Evolutionary conservation across 2,888 invertebrate species (phyloP).

Genomic region (Torymus tubicola): DNA sequence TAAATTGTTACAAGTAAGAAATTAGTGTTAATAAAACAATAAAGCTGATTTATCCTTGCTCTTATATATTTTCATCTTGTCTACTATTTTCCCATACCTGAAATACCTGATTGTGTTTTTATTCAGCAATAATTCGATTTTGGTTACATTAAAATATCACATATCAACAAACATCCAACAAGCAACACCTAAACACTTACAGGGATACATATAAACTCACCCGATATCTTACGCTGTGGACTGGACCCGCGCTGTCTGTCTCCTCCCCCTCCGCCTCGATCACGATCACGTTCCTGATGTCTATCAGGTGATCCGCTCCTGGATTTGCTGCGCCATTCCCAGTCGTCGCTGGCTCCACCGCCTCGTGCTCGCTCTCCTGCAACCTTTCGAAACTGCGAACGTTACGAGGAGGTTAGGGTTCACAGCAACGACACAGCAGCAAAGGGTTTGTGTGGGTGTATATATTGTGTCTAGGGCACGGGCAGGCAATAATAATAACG

Average conservation of each 20-base stretch:
- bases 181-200: too few relatives aligned
- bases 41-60: too few relatives aligned
- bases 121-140: too few relatives aligned
- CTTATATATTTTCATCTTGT: too few relatives aligned
- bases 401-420: constrained; percentile 62
- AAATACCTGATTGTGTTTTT: too few relatives aligned
- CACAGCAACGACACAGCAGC: constrained; percentile 46
- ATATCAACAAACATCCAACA: too few relatives aligned
- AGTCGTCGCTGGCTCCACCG: constrained; percentile 72
- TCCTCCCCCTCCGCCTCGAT: constrained; percentile 45
- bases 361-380: constrained; percentile 70
- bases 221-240: constrained; percentile 68
- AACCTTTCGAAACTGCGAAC: constrained; percentile 77
- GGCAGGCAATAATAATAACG: not conserved
- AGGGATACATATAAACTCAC: constrained; percentile 58
- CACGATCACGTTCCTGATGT: constrained; percentile 65
- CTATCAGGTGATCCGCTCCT: constrained; percentile 74
- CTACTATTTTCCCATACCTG: too few relatives aligned
- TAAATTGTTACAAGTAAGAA: too few relatives aligned
- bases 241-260: constrained; percentile 69
- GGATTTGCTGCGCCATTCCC: constrained; percentile 75
- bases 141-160: too few relatives aligned
- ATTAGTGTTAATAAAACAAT: too few relatives aligned
- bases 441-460: not conserved
- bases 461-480: not conserved